Evolutionary conservation across 2,797 vertebrate species (phyloP).

Genomic region (Poecilia velifera): DNA sequence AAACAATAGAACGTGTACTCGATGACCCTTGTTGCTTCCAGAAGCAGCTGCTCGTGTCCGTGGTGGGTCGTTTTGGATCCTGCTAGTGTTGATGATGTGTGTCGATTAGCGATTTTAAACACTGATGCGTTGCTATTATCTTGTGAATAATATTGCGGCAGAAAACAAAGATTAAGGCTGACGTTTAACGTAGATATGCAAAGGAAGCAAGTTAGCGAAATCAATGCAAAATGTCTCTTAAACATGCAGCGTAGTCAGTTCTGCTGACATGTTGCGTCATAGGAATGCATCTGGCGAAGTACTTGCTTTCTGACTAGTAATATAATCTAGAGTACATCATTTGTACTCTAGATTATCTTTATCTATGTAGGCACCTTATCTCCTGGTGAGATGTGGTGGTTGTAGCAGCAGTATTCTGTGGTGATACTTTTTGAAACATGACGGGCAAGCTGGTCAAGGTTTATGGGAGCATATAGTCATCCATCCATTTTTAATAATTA

Average conservation of each 20-base stretch:
- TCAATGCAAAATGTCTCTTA: neutral
- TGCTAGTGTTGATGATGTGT: neutral
- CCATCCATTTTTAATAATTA: no score
- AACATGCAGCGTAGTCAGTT: neutral
- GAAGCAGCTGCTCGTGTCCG: slow-evolving; percentile 29
- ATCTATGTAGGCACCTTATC: neutral
- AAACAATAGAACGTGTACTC: slow-evolving; percentile 20
- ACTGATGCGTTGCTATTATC: neutral
- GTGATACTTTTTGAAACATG: no score
- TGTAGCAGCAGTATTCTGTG: no score
- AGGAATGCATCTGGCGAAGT: neutral
- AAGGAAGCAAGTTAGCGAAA: neutral
- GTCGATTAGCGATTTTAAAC: neutral
- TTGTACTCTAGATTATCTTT: neutral
- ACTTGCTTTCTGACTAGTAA: neutral
- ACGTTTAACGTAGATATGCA: neutral
- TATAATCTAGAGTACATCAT: no score
- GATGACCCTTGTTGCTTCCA: slow-evolving; percentile 13
- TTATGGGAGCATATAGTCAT: neutral
- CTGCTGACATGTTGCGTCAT: neutral
- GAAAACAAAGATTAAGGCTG: neutral
- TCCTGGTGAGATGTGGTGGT: no score
- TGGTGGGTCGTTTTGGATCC: neutral
- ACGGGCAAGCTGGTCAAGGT: no score
- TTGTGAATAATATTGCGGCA: neutral